A percentile compares a stretch with the other conserved stretches of the same genome.
These are phyloP conservation scores for Sebastolobus altivelis DNA, from an alignment of 2,797 vertebrate genomes.

Conservation along the genomic window DNA sequence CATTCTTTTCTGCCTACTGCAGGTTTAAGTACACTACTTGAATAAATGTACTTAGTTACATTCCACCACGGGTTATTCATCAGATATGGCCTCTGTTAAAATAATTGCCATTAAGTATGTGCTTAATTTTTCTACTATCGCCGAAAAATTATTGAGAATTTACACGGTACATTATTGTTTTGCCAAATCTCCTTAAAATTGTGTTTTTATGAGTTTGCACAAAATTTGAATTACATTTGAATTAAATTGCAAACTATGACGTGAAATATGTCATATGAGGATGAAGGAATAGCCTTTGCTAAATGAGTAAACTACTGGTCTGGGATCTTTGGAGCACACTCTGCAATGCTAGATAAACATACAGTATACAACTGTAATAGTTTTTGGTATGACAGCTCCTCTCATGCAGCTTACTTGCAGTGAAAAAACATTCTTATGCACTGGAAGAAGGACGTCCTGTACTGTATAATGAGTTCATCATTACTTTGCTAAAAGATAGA, in stretches of 20 bases:
- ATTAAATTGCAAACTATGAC: neutral
- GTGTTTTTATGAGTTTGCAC: neutral
- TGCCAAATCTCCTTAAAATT: conserved; percentile 13
- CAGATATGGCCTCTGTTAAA: no score
- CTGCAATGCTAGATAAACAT: neutral
- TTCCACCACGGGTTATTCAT: neutral
- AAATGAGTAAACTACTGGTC: neutral
- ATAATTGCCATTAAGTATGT: no score
- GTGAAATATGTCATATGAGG: neutral
- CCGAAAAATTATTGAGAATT: neutral
- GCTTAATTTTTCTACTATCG: no score
- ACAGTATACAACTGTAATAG: neutral
- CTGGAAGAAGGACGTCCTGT: neutral
- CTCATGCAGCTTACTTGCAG: neutral
- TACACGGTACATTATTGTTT: neutral
- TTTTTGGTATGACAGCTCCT: neutral
- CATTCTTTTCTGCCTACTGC: no score
- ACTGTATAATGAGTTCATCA: neutral
- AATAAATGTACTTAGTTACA: neutral
- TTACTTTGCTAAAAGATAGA: neutral
- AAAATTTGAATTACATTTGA: neutral
- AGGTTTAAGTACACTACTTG: neutral
- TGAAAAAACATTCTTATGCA: neutral
- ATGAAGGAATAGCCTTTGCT: neutral
- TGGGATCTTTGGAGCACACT: neutral